Percentiles rank a stretch among this genome's conserved stretches.
Evolutionary conservation across 2,113 vertebrate genomes (phyloP).

Genomic region (Eidolon helvum): DNA sequence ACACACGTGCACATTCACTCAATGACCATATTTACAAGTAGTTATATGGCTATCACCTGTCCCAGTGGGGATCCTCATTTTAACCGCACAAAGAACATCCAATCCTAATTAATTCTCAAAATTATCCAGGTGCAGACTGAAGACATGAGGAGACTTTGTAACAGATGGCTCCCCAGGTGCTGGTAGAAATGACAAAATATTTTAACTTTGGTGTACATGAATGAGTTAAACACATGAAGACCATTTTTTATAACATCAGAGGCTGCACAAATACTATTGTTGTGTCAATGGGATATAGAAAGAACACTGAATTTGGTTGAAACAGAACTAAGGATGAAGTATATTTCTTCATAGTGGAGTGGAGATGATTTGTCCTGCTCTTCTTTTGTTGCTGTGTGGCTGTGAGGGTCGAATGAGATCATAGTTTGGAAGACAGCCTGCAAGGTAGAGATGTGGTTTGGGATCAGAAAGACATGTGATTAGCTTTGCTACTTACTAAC

Average conservation of each 20-base stretch:
- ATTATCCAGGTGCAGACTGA: background rate
- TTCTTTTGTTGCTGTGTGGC: no score
- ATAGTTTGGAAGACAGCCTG: background rate
- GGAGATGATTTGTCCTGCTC: background rate
- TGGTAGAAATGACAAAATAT: background rate
- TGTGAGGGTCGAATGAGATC: background rate
- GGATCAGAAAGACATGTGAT: background rate
- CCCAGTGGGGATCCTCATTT: background rate
- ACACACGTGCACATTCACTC: no score
- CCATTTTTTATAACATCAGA: background rate
- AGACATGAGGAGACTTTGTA: background rate
- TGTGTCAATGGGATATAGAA: background rate
- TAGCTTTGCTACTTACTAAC: background rate
- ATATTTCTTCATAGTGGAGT: background rate
- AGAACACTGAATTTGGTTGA: background rate
- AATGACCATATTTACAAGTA: background rate
- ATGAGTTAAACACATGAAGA: background rate
- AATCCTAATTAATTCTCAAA: background rate
- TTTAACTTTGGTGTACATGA: background rate
- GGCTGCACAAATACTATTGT: background rate
- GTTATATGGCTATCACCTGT: background rate
- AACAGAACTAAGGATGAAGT: background rate
- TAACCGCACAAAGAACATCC: background rate
- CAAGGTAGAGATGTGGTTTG: background rate
- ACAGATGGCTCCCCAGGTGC: background rate